phyloP scores from a whole-genome alignment of 1,140 invertebrate genomes.

The Drosophila lini region DNA sequence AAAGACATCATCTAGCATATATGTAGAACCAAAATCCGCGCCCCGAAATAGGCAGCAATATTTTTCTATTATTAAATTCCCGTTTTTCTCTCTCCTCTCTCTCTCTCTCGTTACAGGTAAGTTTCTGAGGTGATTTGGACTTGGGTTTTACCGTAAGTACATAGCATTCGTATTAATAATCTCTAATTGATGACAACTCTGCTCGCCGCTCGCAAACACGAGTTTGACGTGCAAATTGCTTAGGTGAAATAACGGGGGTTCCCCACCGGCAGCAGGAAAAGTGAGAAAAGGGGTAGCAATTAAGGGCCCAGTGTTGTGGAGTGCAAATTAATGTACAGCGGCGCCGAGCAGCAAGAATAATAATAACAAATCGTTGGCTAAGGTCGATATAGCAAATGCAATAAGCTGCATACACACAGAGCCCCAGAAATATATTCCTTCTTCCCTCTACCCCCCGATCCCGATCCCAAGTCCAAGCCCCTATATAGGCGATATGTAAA shows the following conservation, averaged over 20 bases:
- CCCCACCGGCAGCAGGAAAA: slow-evolving; percentile 32
- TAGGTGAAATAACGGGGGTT: slow-evolving; percentile 44
- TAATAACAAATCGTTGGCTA: slow-evolving; percentile 73
- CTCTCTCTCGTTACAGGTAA: slow-evolving; percentile 47
- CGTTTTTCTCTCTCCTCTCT: slow-evolving; percentile 11
- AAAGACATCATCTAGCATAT: neutral
- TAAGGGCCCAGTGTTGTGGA: slow-evolving; percentile 43
- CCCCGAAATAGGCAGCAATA: slow-evolving; percentile 62
- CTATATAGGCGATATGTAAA: slow-evolving; percentile 72
- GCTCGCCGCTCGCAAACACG: slow-evolving; percentile 35
- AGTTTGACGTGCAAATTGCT: slow-evolving; percentile 68
- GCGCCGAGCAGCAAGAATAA: slow-evolving; percentile 65
- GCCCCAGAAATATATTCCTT: slow-evolving; percentile 21
- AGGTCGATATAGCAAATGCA: slow-evolving; percentile 76
- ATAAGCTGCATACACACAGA: slow-evolving; percentile 58
- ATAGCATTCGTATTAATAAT: slow-evolving; percentile 44
- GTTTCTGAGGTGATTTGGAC: slow-evolving; percentile 17
- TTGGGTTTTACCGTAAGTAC: slow-evolving; percentile 15
- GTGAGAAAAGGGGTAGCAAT: slow-evolving; percentile 51
- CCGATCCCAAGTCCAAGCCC: neutral
- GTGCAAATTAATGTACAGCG: slow-evolving; percentile 73
- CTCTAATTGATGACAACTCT: slow-evolving; percentile 62
- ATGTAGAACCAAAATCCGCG: slow-evolving; percentile 29
- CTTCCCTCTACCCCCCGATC: neutral
- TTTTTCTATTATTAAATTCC: slow-evolving; percentile 51